Conservation (phyloP, 2,113 vertebrate genomes). For the Varanus komodoensis region DNA sequence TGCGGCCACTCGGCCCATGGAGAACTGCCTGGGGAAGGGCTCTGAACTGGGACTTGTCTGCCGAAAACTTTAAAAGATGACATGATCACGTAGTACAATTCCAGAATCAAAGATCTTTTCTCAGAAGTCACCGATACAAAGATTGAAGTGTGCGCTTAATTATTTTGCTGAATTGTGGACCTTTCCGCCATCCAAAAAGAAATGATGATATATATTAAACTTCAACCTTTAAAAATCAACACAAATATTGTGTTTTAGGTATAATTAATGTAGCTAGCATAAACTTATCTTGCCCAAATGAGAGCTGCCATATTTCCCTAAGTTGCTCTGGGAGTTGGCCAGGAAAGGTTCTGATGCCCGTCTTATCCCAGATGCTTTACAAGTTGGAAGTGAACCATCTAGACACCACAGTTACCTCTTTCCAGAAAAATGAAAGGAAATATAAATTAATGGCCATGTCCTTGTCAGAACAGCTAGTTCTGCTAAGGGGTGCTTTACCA, state of each 20-base stretch:
- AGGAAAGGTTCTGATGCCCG: not conserved
- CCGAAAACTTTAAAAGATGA: too few species aligned
- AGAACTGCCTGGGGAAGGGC: not conserved
- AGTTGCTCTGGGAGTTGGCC: not conserved
- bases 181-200: not conserved
- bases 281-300: not conserved
- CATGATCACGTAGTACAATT: not conserved
- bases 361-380: not conserved
- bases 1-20: not conserved
- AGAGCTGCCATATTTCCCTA: not conserved
- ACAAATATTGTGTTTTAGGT: not conserved
- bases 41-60: not conserved
- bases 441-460: not conserved
- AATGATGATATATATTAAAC: not conserved
- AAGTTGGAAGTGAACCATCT: not conserved
- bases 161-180: not conserved
- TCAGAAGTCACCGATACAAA: not conserved
- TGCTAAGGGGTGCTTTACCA: not conserved
- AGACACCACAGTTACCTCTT: not conserved
- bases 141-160: not conserved
- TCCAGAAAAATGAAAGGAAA: not conserved
- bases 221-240: too few species aligned
- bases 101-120: not conserved
- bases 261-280: not conserved
- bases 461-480: not conserved